Evolutionary conservation across 1,140 invertebrate genomes (phyloP), one percentile per base, ranked within the genome.

Genomic region (Eupristina koningsbergeri): DNA sequence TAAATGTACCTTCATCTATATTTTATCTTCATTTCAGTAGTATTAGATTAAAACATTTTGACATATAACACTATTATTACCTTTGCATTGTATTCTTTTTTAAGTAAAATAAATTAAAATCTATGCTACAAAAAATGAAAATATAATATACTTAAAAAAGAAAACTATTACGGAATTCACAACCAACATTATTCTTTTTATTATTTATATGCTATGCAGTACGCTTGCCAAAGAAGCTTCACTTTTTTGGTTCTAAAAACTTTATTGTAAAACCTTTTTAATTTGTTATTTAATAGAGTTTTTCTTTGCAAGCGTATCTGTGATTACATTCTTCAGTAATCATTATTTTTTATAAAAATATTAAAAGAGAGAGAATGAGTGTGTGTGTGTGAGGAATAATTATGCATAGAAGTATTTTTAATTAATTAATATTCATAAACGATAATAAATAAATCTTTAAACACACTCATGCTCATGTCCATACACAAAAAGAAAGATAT

Each of bases 261-360:
- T 78, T 64, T 11, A 39, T 45, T 77, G 9, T 36, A 39, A 74
- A 50, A 50, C n/a, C 6, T 31, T 1, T 15, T 41, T 50, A 8
- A 74, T 34, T 15, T 0, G 31, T 31, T 29, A 50, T 26, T 3
- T 17, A 74, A 74, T 26, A 50, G 6, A 31, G 36, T 45, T 29
- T 73, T 73, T 74, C 64, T 81, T 81, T 61, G 34, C 80, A 69
- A 80, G 67, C 79, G 64, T 80, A 41, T 71, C 34, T 79, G 15
- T 17, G 34, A 39, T 29, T 19, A 47, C 15, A 67, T 64, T 29
- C 39, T 73, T 11, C 22, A 73, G 71, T 5, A 7, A 73, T 36
- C 47, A 39, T 47, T 9, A 31, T 45, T 45, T 73, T 45, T 15
- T n/a, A 3, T 26, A 58, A 58, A 26, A 58, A 26, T 13, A 58